These are phyloP conservation scores for Melipona quadrifasciata DNA, from an alignment of 1,140 invertebrate genomes.

Conservation along the genomic window DNA sequence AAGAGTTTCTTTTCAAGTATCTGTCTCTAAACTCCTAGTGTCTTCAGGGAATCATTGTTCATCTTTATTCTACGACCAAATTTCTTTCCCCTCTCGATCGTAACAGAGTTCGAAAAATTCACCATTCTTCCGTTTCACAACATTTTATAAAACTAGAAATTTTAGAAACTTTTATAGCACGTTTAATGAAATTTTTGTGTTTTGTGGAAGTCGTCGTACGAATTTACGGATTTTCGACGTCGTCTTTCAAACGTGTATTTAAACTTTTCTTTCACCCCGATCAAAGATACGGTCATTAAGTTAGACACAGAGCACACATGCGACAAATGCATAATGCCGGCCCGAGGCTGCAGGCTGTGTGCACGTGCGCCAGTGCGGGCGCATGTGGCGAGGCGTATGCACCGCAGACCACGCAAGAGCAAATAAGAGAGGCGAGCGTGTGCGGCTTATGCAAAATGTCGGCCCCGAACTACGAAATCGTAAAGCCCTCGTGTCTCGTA, in stretches of 20 bases:
- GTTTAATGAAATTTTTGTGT: too few species aligned
- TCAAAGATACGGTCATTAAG: too few species aligned
- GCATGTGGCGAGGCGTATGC: conserved; percentile 19
- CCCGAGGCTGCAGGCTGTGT: conserved; percentile 16
- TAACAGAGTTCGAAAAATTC: too few species aligned
- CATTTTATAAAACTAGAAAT: too few species aligned
- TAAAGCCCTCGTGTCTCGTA: not conserved
- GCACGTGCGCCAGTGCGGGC: conserved; percentile 44
- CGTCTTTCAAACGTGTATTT: too few species aligned
- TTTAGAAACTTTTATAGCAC: too few species aligned
- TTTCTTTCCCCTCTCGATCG: not conserved
- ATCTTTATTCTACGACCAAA: not conserved
- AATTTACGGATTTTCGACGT: not conserved
- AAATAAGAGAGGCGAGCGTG: conserved; percentile 30
- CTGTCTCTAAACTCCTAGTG: too few species aligned
- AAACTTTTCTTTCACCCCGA: not conserved
- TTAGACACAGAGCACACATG: conserved; percentile 6
- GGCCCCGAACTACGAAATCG: not conserved
- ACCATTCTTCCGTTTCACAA: too few species aligned
- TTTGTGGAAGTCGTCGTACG: not conserved
- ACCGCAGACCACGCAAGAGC: conserved; percentile 23
- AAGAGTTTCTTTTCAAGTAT: not conserved
- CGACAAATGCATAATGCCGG: conserved; percentile 14
- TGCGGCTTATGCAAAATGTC: conserved; percentile 11
- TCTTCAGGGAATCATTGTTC: not conserved